Conservation (phyloP, 1,140 invertebrate genomes). For the Bombyx mori region DNA sequence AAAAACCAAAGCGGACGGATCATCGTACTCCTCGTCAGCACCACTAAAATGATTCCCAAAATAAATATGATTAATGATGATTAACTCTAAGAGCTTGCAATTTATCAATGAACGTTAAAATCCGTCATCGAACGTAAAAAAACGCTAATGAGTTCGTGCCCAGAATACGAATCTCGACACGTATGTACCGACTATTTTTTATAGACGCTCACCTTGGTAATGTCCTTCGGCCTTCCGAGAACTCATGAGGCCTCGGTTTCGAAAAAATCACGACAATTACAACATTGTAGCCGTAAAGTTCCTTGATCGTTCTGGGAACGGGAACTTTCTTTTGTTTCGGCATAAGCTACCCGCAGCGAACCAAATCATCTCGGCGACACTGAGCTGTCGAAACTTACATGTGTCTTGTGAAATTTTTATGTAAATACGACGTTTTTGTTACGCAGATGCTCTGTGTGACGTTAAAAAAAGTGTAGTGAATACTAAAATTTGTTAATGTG, state of each 20-base stretch:
- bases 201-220: constrained; percentile 8
- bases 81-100: constrained; percentile 16
- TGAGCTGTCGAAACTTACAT: constrained; percentile 25
- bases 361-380: constrained; percentile 43
- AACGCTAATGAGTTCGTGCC: constrained; percentile 35
- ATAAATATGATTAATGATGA: constrained; percentile 9
- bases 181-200: constrained; percentile 1
- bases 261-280: constrained; percentile 34
- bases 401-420: not conserved
- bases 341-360: constrained; percentile 17
- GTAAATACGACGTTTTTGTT: too few species aligned
- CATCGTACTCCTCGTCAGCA: too few species aligned
- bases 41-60: too few species aligned
- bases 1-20: too few species aligned
- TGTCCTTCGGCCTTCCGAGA: constrained; percentile 55
- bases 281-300: constrained; percentile 34
- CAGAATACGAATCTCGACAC: constrained; percentile 21
- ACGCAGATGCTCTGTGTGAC: too few species aligned
- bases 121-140: constrained; percentile 25
- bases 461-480: too few species aligned
- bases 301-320: constrained; percentile 28
- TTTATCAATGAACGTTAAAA: constrained; percentile 33
- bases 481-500: too few species aligned
- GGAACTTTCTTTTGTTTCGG: constrained; percentile 56
- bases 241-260: constrained; percentile 38